phyloP scores from a whole-genome alignment of 2,888 invertebrate genomes.

The Syritta pipiens region DNA sequence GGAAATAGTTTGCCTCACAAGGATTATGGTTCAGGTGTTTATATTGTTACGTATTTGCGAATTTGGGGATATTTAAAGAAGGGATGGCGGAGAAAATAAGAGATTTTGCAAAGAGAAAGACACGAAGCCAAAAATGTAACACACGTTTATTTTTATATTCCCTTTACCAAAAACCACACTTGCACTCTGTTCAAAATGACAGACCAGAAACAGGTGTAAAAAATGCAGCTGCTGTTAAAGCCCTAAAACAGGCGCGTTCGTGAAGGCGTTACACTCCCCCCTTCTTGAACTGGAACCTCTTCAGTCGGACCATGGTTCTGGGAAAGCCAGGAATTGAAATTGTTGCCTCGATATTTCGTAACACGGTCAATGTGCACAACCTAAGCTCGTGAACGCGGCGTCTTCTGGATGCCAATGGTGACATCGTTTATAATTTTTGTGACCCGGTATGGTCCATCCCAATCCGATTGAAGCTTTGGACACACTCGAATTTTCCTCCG shows the following conservation, averaged over 20 bases:
- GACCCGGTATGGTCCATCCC: constrained; percentile 15
- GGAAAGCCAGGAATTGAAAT: not conserved
- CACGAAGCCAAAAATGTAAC: no score
- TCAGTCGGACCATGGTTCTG: not conserved
- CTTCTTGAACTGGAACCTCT: constrained; percentile 9
- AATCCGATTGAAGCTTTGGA: constrained; percentile 26
- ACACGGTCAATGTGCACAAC: constrained; percentile 9
- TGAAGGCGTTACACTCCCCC: not conserved
- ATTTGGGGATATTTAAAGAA: not conserved
- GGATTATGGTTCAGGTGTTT: no score
- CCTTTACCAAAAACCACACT: not conserved
- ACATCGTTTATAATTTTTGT: constrained; percentile 14
- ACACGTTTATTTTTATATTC: no score
- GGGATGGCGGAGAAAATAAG: not conserved
- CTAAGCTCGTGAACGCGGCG: constrained; percentile 14
- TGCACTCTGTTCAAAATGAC: not conserved
- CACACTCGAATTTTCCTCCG: constrained; percentile 7
- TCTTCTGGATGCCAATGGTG: constrained; percentile 22
- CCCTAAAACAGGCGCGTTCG: not conserved
- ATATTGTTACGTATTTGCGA: not conserved
- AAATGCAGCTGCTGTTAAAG: not conserved
- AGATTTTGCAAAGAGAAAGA: not conserved
- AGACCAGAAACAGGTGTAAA: not conserved
- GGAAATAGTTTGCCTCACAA: no score
- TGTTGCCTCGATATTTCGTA: constrained; percentile 1